phyloP scores from a whole-genome alignment of 92 coral and sea anemone species.

The Parazoanthus atlanticus region DNA sequence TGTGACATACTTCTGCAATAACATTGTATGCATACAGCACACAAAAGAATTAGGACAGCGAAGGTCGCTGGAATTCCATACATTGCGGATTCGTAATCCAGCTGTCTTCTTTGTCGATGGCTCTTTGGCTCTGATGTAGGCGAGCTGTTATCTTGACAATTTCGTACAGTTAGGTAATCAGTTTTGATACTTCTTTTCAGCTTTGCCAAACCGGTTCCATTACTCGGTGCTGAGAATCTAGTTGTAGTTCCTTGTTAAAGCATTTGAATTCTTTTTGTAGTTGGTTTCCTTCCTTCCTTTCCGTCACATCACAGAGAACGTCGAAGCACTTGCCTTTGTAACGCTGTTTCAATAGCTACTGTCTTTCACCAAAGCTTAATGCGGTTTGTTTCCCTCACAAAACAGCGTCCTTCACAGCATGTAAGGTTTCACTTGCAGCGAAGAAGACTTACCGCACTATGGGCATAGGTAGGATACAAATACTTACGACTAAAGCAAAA shows the following conservation, averaged over 20 bases:
- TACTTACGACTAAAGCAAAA: neutral
- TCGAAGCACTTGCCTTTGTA: neutral
- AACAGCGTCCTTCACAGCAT: neutral
- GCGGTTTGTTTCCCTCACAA: neutral
- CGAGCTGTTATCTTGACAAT: neutral
- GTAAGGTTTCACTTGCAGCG: neutral
- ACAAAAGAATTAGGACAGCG: neutral
- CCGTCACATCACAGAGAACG: neutral
- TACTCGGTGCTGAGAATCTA: neutral
- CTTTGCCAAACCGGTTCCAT: neutral
- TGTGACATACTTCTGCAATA: neutral
- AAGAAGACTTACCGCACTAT: neutral
- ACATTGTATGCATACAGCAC: neutral
- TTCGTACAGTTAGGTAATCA: neutral
- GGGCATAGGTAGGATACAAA: neutral
- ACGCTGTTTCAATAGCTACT: neutral
- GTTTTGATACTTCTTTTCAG: neutral
- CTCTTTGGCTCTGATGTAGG: neutral
- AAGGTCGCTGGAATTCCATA: neutral
- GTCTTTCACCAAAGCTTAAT: neutral
- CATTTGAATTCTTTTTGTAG: neutral
- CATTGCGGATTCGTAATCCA: conserved; percentile 3
- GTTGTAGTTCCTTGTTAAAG: neutral
- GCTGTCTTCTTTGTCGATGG: neutral
- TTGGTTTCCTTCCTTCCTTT: neutral